Conservation (phyloP, 2,888 invertebrate genomes). For the Amblyjoppa fuscipennis region DNA sequence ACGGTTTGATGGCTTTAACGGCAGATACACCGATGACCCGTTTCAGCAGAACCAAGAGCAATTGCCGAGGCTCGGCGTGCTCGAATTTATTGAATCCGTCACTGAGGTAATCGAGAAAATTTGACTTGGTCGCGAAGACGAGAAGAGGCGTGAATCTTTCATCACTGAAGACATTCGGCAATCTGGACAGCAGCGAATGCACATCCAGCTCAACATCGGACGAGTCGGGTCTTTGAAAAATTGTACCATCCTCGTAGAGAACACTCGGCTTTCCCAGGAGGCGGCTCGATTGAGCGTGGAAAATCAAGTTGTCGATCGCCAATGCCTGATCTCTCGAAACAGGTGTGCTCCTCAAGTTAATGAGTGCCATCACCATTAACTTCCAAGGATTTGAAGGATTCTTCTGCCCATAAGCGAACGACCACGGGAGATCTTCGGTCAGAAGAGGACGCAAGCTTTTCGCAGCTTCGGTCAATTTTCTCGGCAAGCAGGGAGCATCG, state of each 20-base stretch:
- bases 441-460: conserved; percentile 29
- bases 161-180: conserved; percentile 50
- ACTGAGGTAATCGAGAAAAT: conserved; percentile 48
- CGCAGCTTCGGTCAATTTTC: conserved; percentile 34
- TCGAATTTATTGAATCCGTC: conserved; percentile 62
- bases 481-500: conserved; percentile 53
- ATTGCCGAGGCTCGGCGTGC: conserved; percentile 29
- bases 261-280: conserved; percentile 9
- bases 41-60: conserved; percentile 58
- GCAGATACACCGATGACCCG: conserved; percentile 7
- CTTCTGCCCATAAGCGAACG: conserved; percentile 44
- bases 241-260: conserved; percentile 48
- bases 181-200: conserved; percentile 39
- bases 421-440: conserved; percentile 58
- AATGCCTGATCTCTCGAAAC: conserved; percentile 7
- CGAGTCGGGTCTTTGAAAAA: conserved; percentile 57
- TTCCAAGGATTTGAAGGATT: conserved; percentile 48
- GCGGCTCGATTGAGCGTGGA: conserved; percentile 25
- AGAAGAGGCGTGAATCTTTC: conserved; percentile 53
- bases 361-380: conserved; percentile 31
- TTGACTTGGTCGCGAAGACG: conserved; percentile 51
- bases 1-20: conserved; percentile 32
- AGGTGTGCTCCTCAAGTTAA: conserved; percentile 43
- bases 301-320: conserved; percentile 53
- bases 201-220: conserved; percentile 56